Base-by-base conservation (phyloP, 1,140 invertebrate genomes). In the Bombus turneri region DNA sequence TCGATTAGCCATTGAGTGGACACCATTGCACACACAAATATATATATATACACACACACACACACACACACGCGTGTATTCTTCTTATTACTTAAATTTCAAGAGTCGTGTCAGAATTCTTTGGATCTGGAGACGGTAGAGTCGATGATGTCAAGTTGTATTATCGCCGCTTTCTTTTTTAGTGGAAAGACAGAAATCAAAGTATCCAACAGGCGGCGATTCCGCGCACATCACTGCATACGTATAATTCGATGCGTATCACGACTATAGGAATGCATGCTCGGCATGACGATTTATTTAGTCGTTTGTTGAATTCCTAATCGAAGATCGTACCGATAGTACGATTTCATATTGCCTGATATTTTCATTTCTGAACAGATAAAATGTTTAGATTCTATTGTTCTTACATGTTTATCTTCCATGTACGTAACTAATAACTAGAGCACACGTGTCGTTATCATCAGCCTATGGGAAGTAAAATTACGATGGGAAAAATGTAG, bases 181-280 rank as follows among this genome's bases (percentile, higher is more conserved):
- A 53, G 47, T 53, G 47, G 47, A 53, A 53, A 53, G 47, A 22
- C 47, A 53, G 47, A 22, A 53, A 53, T 53, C 47, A 8, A n/a
- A 22, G 41, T 53, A n/a, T 76, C n/a, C 5, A 39, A 13, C 22
- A 18, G 28, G 62, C 47, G 59, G 34, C 25, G 41, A 72, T 73
- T 73, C 64, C 39, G 39, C 34, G 43, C 68, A 66, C 62, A 77
- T 83, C 85, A 43, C 41, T 86, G 74, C 85, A 71, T 4, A 31
- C 34, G 66, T 76, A 78, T 83, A 57, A 83, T 64, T 83, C 43
- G 81, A 86, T 83, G 81, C 85, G 66, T 83, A 86, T 86, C 85
- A 78, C 81, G 81, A 68, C 74, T 43, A 78, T 57, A 76, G 66
- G 66, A 77, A 83, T 64, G 81, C 85, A 77, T 86, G 85, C 81